Conservation (phyloP, 2,888 invertebrate genomes). For the Drosophila peninsularis region DNA sequence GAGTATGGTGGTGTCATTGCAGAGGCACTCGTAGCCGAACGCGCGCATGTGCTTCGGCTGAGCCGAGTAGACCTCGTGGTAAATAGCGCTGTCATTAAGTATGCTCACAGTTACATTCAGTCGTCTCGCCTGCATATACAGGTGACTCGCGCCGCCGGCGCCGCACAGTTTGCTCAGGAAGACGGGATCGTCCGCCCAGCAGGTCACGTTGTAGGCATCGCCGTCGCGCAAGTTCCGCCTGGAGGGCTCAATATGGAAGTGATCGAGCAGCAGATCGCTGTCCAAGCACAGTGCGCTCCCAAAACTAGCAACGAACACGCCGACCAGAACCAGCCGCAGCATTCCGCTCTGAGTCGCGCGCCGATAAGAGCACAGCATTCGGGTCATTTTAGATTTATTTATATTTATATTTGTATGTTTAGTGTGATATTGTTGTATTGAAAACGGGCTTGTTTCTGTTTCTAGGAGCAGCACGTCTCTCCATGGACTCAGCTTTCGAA, state of each 20-base stretch:
- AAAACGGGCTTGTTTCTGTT: background rate
- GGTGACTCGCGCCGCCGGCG: background rate
- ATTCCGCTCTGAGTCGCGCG: background rate
- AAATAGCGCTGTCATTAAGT: background rate
- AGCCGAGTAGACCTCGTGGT: background rate
- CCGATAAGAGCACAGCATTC: background rate
- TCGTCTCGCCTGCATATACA: background rate
- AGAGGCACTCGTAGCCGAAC: conserved; percentile 7
- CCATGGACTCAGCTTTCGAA: background rate
- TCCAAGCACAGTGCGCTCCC: background rate
- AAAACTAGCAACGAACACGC: background rate
- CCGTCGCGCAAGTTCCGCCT: background rate
- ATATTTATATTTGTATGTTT: background rate
- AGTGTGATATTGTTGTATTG: background rate
- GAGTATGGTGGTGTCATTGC: accelerated
- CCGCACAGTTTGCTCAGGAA: background rate
- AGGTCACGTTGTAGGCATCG: conserved; percentile 33
- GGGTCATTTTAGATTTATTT: background rate
- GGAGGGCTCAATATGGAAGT: background rate
- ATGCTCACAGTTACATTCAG: background rate
- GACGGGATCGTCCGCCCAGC: background rate
- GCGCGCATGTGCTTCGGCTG: background rate
- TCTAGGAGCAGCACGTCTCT: background rate
- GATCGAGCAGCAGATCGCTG: accelerated
- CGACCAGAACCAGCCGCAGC: background rate